phyloP scores from a whole-genome alignment of 2,113 vertebrate species.

The Erinaceus europaeus region DNA sequence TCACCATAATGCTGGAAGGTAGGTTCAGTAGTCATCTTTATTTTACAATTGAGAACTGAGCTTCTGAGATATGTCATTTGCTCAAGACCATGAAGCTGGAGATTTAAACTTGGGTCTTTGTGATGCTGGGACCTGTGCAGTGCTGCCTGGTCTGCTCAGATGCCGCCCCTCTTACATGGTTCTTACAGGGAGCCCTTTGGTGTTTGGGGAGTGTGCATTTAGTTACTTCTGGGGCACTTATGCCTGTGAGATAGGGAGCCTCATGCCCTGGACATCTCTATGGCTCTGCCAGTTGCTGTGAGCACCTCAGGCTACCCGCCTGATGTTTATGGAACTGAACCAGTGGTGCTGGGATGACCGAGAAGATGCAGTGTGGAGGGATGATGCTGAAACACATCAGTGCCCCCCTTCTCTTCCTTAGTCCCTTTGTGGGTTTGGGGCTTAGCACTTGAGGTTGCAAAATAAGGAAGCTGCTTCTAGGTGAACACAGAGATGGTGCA shows the following conservation, averaged over 20 bases:
- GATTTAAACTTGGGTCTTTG: too few relatives aligned
- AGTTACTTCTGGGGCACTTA: not conserved
- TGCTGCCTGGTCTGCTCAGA: not conserved
- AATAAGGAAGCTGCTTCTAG: not conserved
- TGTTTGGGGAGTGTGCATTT: not conserved
- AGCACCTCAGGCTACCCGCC: too few relatives aligned
- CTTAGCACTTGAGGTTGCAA: not conserved
- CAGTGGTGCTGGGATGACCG: not conserved
- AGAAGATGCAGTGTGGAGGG: not conserved
- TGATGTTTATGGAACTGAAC: not conserved
- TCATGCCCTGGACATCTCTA: not conserved
- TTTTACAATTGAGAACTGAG: not conserved
- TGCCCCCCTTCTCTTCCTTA: not conserved
- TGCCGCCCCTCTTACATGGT: not conserved
- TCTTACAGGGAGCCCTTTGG: not conserved
- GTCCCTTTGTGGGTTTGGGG: not conserved
- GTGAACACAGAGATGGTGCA: not conserved
- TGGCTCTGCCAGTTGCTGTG: not conserved
- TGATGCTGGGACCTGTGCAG: too few relatives aligned
- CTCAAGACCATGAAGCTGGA: too few relatives aligned
- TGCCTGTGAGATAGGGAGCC: not conserved
- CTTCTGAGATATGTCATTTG: too few relatives aligned
- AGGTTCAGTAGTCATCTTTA: not conserved
- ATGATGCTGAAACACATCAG: not conserved
- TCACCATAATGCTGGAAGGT: accelerated